phyloP scores from a whole-genome alignment of 1,140 invertebrate species.

The Bombus terrestris region DNA sequence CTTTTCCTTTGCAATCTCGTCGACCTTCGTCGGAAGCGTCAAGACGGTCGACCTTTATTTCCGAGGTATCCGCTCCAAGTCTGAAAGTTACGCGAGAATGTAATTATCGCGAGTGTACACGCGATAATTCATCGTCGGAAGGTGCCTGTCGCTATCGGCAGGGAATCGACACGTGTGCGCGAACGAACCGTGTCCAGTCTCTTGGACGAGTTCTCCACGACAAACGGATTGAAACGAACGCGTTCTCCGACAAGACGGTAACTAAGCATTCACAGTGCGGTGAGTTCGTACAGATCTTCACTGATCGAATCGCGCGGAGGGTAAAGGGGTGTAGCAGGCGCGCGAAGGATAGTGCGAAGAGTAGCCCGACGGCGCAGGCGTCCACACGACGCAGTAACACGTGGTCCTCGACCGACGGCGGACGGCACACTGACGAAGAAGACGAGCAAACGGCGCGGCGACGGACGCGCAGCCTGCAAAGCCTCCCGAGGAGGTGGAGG shows the following conservation, averaged over 20 bases:
- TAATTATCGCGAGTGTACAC: not conserved
- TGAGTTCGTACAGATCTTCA: not conserved
- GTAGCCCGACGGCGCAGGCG: constrained; percentile 35
- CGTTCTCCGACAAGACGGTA: not conserved
- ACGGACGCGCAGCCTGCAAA: constrained; percentile 73
- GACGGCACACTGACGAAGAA: constrained; percentile 80
- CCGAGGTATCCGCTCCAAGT: not conserved
- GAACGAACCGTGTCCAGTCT: not conserved
- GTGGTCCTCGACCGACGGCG: constrained; percentile 80
- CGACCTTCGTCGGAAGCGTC: no score
- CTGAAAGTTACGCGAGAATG: not conserved
- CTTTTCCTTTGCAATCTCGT: not conserved
- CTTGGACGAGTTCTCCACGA: not conserved
- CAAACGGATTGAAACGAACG: not conserved
- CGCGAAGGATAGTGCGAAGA: constrained; percentile 43
- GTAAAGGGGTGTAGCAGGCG: constrained; percentile 34
- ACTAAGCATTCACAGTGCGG: not conserved
- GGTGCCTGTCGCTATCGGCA: not conserved
- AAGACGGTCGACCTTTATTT: not conserved
- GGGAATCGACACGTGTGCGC: constrained; percentile 42
- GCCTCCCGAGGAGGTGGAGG: constrained; percentile 60
- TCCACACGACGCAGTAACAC: constrained; percentile 64
- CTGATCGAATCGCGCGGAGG: not conserved
- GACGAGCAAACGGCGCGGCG: constrained; percentile 72
- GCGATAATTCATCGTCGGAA: not conserved